Evolutionary conservation across 2,797 vertebrate genomes (phyloP), one percentile per base, ranked within the genome.

Genomic region (Labeo calbasu): DNA sequence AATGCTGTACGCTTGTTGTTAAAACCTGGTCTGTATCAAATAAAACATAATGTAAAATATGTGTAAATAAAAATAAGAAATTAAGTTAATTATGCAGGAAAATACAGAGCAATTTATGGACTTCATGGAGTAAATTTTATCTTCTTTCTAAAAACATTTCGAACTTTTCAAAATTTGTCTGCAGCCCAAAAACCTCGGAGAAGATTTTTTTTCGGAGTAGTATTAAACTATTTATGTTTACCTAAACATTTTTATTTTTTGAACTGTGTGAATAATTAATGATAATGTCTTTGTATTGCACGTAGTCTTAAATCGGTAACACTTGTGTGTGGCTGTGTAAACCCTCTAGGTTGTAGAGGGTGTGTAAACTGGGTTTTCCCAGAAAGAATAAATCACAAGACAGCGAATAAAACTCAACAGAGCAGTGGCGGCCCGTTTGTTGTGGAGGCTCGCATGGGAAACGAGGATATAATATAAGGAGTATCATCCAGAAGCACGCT

Each of bases 391-490:
- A 92, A 93, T 94, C 91, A 93, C 89, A 81, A 86, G 53, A 87
- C 83, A 88, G 84, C 84, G 68, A 90, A 89, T 92, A 87, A 86
- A 90, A 90, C 88, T 89, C 84, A 70, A 87, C 86, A 82, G 87
- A 89, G 87, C 89, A 91, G 90, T 88, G 84, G 88, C 77, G 88
- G 89, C 89, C 85, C 14, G 84, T 86, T 80, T 87, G 88, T 89
- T 92, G 91, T 92, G 91, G 65, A 90, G 89, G 89, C 84, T 92
- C 86, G 92, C 92, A 90, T 87, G 90, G 93, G 88, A 91, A 92
- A 93, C 92, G 94, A 94, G 90, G 90, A 91, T 92, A 92, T 92
- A 94, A 96, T 94, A 94, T 93, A 93, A 95, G 88, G 93, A 94
- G 94, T 92, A 93, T 91, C 92, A 92, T 93, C 92, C 85, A 92